Evolutionary conservation across 2,888 invertebrate genomes (phyloP).

Genomic region (Apodemia duryi): DNA sequence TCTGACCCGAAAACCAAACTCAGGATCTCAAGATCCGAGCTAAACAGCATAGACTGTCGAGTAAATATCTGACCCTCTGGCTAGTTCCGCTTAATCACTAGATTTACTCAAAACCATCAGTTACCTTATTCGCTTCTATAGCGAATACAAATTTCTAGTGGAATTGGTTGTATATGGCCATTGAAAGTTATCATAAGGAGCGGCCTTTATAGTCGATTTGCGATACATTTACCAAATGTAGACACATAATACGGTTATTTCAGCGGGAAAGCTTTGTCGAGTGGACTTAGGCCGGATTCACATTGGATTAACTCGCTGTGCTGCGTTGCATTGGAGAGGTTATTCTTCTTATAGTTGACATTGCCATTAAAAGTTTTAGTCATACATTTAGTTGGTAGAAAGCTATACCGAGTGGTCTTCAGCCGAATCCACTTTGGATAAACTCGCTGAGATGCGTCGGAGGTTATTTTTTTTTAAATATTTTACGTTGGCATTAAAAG

Average conservation of each 20-base stretch:
- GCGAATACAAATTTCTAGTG: slow-evolving; percentile 24
- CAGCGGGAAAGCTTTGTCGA: slow-evolving; percentile 25
- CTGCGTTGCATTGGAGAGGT: not conserved
- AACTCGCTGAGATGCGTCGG: not conserved
- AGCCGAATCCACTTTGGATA: not conserved
- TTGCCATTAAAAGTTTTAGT: too few relatives aligned
- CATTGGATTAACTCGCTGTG: not conserved
- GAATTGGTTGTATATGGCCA: slow-evolving; percentile 25
- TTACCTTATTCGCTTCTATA: not conserved
- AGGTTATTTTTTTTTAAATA: too few relatives aligned
- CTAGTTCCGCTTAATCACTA: not conserved
- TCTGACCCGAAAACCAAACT: too few relatives aligned
- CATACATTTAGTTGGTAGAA: slow-evolving; percentile 10
- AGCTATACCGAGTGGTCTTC: slow-evolving; percentile 18
- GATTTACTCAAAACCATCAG: slow-evolving; percentile 8
- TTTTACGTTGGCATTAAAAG: slow-evolving; percentile 25
- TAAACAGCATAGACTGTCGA: too few relatives aligned
- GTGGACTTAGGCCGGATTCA: not conserved
- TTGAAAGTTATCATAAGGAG: slow-evolving; percentile 31
- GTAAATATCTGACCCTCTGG: too few relatives aligned
- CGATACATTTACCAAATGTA: slow-evolving; percentile 30
- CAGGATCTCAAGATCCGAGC: too few relatives aligned
- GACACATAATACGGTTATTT: slow-evolving; percentile 26
- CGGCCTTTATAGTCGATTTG: slow-evolving; percentile 30
- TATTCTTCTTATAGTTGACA: too few relatives aligned